These are phyloP conservation scores for Hydropsyche tenuis DNA, from an alignment of 1,140 invertebrate genomes.

Conservation along the genomic window DNA sequence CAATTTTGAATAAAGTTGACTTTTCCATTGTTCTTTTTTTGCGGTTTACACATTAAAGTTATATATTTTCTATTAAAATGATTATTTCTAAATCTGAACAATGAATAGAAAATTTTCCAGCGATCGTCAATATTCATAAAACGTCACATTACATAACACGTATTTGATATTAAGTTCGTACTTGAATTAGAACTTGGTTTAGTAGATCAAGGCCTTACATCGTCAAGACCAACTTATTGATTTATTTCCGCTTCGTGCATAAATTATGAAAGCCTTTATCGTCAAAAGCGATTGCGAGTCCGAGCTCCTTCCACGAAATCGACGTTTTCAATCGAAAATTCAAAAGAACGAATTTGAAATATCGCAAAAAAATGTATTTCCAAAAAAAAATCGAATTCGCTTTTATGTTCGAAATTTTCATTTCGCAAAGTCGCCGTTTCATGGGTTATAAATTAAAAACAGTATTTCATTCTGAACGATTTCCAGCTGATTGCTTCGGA, in stretches of 20 bases:
- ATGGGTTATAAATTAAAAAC: constrained; percentile 10
- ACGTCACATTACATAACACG: too few relatives aligned
- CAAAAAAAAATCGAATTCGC: background rate
- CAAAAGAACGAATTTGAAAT: too few relatives aligned
- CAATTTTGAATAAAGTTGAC: too few relatives aligned
- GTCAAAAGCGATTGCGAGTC: background rate
- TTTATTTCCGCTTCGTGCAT: background rate
- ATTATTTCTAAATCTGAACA: too few relatives aligned
- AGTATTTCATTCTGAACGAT: constrained; percentile 26
- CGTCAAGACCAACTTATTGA: constrained; percentile 16
- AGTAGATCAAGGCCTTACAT: constrained; percentile 7
- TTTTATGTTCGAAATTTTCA: background rate
- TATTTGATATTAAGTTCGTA: too few relatives aligned
- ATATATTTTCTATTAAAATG: too few relatives aligned
- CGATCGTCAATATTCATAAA: background rate
- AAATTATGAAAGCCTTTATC: background rate
- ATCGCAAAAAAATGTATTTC: background rate
- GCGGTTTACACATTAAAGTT: too few relatives aligned
- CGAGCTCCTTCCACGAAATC: too few relatives aligned
- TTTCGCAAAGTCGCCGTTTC: constrained; percentile 1
- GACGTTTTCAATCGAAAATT: too few relatives aligned
- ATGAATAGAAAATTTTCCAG: too few relatives aligned
- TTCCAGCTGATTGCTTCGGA: constrained; percentile 8
- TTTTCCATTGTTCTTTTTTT: too few relatives aligned
- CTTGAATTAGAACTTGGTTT: constrained; percentile 4